Evolutionary conservation across 2,113 vertebrate genomes (phyloP), one percentile per base, ranked within the genome.

Genomic region (Coturnix japonica): DNA sequence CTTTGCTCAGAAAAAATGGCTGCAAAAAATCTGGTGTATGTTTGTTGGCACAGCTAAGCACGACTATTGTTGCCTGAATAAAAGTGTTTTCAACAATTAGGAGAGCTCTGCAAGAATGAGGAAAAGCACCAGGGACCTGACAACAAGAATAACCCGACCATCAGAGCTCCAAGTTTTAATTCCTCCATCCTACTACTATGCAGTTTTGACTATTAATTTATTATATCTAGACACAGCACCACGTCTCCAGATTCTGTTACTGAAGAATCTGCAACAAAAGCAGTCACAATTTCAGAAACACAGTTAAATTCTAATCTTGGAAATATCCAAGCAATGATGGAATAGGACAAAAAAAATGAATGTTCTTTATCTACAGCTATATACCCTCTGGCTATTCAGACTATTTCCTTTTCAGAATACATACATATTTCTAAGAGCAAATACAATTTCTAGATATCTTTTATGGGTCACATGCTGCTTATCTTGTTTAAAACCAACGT

Each of bases 1-100:
- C 98, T 97, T 7, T 97, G 96, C 61, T 98, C 97, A 35, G 98
- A 96, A 94, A 98, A 99, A 88, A 98, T 98, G 53, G 96, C 98
- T 98, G 93, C 31, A 96, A 64, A 87, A 67, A 81, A 7, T 21
- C 21, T 43, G 5, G 9, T 1, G 18, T 4, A 89, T 2, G 11
- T 33, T 87, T 57, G 4, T 87, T 57, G 4, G 1, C 8, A 17
- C 19, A 43, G 33, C 5, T 74, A 79, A 19, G 65, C 3, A 39
- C 18, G 56, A 49, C 0, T 70, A 87, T 14, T 74, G 5, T 23
- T 7, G 9, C 21, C 21, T 22, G 60, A 91, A 63, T 35, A 59
- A 44, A 76, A 74, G 35, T 5, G 4, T 26, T 87, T 76, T 44
- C 20, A 73, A 61, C 23, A 46, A 56, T 8, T 47, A 72, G 61